phyloP scores from a whole-genome alignment of 1,140 invertebrate genomes.

The Leptonema lineaticorne region DNA sequence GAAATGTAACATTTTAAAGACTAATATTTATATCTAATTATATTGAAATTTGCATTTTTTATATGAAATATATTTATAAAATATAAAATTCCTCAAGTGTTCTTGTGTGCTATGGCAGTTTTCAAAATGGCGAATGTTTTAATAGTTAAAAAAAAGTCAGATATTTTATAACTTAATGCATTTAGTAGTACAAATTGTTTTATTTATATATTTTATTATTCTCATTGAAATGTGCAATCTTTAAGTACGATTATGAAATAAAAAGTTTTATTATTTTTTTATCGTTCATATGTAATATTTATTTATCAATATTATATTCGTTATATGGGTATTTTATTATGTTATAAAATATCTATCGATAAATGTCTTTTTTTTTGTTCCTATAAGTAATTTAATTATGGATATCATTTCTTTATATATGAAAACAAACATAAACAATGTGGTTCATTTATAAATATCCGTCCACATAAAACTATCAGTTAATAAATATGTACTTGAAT shows the following conservation, averaged over 20 bases:
- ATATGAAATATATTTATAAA: too few relatives aligned
- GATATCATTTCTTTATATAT: neutral
- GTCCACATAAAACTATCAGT: conserved; percentile 21
- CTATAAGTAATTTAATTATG: neutral
- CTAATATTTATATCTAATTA: too few relatives aligned
- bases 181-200: conserved; percentile 30
- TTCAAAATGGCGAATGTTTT: too few relatives aligned
- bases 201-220: conserved; percentile 18
- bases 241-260: conserved; percentile 12
- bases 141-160: too few relatives aligned
- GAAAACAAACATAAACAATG: neutral
- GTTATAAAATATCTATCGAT: neutral
- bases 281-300: neutral
- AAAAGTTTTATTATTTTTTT: neutral
- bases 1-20: too few relatives aligned
- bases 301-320: neutral
- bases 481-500: too few relatives aligned
- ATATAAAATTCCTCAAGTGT: too few relatives aligned
- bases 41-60: too few relatives aligned
- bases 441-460: conserved; percentile 11
- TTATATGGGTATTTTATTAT: neutral
- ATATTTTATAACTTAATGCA: too few relatives aligned
- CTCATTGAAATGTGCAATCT: conserved; percentile 31
- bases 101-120: too few relatives aligned
- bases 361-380: neutral